Percentiles rank a stretch among this genome's conserved stretches.
These are phyloP conservation scores for Lepus townsendii DNA, from an alignment of 2,797 vertebrate species.

Conservation along the genomic window DNA sequence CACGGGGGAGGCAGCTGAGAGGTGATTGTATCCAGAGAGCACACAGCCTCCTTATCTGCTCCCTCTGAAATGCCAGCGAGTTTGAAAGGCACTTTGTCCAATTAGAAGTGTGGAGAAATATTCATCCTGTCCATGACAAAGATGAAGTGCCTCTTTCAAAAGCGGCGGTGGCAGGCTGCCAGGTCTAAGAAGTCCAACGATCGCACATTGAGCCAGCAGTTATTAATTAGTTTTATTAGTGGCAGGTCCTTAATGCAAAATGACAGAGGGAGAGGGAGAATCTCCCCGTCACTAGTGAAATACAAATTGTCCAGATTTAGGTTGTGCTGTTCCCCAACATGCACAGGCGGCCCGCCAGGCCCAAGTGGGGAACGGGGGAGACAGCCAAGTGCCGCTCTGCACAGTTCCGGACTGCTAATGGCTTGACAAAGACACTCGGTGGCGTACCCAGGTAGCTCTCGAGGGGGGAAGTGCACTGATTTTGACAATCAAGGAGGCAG, in stretches of 20 bases:
- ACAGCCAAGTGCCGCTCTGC: conserved; percentile 86
- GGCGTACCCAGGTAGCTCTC: conserved; percentile 88
- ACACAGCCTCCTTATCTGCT: conserved; percentile 89
- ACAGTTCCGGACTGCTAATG: conserved; percentile 86
- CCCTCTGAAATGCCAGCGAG: conserved; percentile 90
- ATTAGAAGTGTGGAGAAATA: conserved; percentile 95
- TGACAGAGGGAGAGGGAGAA: conserved; percentile 92
- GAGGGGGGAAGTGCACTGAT: conserved; percentile 79
- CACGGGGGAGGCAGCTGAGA: not conserved
- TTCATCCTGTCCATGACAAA: conserved; percentile 96
- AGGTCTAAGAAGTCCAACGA: conserved; percentile 92
- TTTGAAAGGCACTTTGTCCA: conserved; percentile 97
- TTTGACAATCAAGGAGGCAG: conserved; percentile 86
- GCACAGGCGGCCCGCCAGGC: conserved; percentile 84
- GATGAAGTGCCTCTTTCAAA: conserved; percentile 96
- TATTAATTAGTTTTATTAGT: conserved; percentile 96
- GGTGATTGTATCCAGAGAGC: conserved; percentile 80
- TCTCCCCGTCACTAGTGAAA: conserved; percentile 89
- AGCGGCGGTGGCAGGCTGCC: conserved; percentile 92
- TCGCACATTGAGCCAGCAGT: conserved; percentile 91
- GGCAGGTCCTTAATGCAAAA: conserved; percentile 93
- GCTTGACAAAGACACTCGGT: conserved; percentile 83
- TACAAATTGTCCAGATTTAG: conserved; percentile 89
- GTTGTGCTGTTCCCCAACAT: conserved; percentile 87
- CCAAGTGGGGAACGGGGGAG: conserved; percentile 80